Conservation (phyloP, 2,888 invertebrate species). For the Aphidius colemani region DNA sequence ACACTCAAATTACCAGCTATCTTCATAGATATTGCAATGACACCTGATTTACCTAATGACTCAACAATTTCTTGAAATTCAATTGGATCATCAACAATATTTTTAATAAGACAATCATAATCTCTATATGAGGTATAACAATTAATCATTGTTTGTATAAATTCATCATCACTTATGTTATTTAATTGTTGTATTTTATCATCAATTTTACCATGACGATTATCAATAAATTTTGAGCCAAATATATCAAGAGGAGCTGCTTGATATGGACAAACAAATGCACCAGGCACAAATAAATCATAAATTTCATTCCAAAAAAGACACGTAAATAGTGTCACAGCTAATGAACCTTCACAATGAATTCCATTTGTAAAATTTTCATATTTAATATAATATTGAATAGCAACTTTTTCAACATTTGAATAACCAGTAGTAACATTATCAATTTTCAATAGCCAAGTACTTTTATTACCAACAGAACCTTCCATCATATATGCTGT, state of each 20-base stretch:
- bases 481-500: conserved; percentile 29
- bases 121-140: conserved; percentile 37
- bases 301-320: conserved; percentile 84
- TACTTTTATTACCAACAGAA: conserved; percentile 41
- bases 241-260: conserved; percentile 74
- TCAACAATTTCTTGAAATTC: conserved; percentile 59
- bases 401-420: conserved; percentile 48
- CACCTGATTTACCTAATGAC: conserved; percentile 64
- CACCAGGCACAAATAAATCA: conserved; percentile 64
- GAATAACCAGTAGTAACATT: conserved; percentile 37
- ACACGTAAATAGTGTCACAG: conserved; percentile 68
- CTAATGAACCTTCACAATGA: conserved; percentile 75
- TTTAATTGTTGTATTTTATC: conserved; percentile 60
- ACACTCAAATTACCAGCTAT: conserved; percentile 67
- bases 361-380: conserved; percentile 47
- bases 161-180: conserved; percentile 50
- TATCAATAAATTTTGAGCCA: conserved; percentile 69
- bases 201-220: conserved; percentile 68
- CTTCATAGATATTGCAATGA: conserved; percentile 66
- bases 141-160: conserved; percentile 60
- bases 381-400: conserved; percentile 39
- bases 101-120: conserved; percentile 43
- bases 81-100: conserved; percentile 38
- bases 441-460: conserved; percentile 42
- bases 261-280: conserved; percentile 72